Conservation (phyloP, 1,140 invertebrate species). For the Dinoponera quadriceps region DNA sequence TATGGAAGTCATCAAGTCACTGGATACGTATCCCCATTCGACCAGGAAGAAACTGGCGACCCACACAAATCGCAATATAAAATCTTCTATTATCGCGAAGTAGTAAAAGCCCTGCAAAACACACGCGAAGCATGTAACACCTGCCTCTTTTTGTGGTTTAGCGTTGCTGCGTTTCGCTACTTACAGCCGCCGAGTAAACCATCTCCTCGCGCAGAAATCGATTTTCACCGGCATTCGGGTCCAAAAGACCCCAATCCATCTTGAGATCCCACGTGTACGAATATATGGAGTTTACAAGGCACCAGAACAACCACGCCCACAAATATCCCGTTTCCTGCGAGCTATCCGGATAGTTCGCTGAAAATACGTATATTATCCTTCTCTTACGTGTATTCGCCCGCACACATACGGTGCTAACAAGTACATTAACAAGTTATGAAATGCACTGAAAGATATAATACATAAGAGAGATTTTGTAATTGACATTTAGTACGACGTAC, state of each 20-base stretch:
- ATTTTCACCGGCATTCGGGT: conserved; percentile 92
- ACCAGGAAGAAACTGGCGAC: conserved; percentile 93
- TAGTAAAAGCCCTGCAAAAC: conserved; percentile 95
- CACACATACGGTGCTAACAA: too few relatives aligned
- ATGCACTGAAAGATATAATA: too few relatives aligned
- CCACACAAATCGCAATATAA: conserved; percentile 97
- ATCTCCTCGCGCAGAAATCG: conserved; percentile 89
- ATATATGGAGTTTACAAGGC: conserved; percentile 91
- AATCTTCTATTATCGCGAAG: conserved; percentile 98
- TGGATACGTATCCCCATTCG: conserved; percentile 92
- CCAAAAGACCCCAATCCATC: conserved; percentile 97
- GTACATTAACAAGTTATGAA: too few relatives aligned
- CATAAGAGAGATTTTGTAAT: background rate
- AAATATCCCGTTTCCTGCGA: conserved; percentile 89
- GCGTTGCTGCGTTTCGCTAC: conserved; percentile 65
- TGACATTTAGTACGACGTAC: conserved; percentile 84
- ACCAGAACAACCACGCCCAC: conserved; percentile 90
- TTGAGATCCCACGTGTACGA: conserved; percentile 95
- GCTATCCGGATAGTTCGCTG: conserved; percentile 80
- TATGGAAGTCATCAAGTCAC: conserved; percentile 95
- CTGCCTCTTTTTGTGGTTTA: background rate
- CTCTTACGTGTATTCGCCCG: background rate
- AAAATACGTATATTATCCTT: conserved; percentile 46
- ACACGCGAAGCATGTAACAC: conserved; percentile 51
- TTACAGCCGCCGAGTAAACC: conserved; percentile 88